These are phyloP conservation scores for Eurystomus glaucurus DNA, from an alignment of 2,797 vertebrate genomes.

Conservation along the genomic window DNA sequence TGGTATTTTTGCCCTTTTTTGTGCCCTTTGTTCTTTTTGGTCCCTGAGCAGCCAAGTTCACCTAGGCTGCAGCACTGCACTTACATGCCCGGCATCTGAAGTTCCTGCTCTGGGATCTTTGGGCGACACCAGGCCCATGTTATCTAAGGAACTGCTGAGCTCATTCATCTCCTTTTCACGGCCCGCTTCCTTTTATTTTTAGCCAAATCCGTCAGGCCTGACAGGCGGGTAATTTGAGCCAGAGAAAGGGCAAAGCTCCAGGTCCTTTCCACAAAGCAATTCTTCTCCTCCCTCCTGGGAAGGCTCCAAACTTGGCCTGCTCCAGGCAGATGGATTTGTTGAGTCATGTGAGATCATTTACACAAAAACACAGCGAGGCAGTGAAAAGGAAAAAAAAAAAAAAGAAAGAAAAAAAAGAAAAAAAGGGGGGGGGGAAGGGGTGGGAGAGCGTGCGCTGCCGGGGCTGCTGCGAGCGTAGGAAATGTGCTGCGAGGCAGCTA, in stretches of 20 bases:
- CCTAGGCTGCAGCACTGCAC: constrained; percentile 35
- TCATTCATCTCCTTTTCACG: constrained; percentile 91
- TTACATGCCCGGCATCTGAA: constrained; percentile 71
- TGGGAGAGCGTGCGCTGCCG: constrained; percentile 58
- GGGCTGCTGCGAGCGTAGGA: constrained; percentile 80
- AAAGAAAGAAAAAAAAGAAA: background rate
- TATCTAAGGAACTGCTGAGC: constrained; percentile 87
- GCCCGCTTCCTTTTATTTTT: constrained; percentile 94
- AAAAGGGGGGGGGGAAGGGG: constrained; percentile 54
- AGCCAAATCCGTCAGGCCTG: constrained; percentile 95
- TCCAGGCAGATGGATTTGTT: constrained; percentile 92
- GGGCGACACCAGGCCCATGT: constrained; percentile 80
- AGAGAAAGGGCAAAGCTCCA: constrained; percentile 90
- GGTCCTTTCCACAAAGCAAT: constrained; percentile 90
- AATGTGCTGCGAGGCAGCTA: constrained; percentile 87
- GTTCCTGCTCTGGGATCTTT: constrained; percentile 83
- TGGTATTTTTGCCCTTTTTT: background rate
- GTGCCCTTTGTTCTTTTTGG: background rate
- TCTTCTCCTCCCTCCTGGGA: constrained; percentile 90
- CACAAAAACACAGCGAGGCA: constrained; percentile 89
- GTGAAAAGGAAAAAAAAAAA: constrained; percentile 63
- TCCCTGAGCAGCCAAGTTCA: constrained; percentile 11
- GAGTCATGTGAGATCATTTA: constrained; percentile 99
- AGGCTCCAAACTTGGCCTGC: constrained; percentile 88
- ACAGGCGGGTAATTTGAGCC: constrained; percentile 94